Conservation (phyloP, 2,113 vertebrate genomes). For the Rallus limicola region DNA sequence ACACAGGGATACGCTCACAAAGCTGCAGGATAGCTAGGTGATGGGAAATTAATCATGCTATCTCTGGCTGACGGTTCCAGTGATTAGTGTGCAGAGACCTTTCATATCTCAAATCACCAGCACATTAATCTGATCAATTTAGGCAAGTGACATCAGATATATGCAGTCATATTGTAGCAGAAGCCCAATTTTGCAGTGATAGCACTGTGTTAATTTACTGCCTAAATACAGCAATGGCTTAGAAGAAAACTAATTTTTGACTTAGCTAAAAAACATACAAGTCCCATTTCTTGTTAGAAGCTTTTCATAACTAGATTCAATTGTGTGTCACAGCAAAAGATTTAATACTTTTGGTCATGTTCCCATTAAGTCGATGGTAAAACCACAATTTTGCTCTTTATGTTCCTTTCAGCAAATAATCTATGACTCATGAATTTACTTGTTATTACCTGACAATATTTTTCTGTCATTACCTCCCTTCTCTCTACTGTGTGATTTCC, state of each 20-base stretch:
- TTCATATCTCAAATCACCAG: constrained; percentile 28
- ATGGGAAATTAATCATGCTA: constrained; percentile 18
- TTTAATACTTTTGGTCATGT: background rate
- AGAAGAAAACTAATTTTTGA: background rate
- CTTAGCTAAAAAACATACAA: background rate
- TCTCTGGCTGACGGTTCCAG: background rate
- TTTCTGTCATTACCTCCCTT: background rate
- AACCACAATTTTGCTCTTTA: background rate
- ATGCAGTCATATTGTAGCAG: background rate
- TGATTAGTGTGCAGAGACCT: constrained; percentile 25
- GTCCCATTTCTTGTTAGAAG: background rate
- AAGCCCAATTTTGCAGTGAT: background rate
- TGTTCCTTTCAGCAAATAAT: constrained; percentile 5
- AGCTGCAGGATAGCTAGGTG: background rate
- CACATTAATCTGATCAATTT: constrained; percentile 40
- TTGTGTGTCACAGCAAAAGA: background rate
- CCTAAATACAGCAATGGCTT: background rate
- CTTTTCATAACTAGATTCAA: background rate
- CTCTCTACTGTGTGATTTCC: background rate
- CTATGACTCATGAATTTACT: constrained; percentile 14
- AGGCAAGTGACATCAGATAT: background rate
- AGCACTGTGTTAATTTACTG: constrained; percentile 14
- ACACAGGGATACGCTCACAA: background rate
- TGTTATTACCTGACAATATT: constrained; percentile 13
- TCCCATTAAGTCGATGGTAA: background rate